These are phyloP conservation scores for Melanotus villosus DNA, from an alignment of 2,888 invertebrate species.

Conservation along the genomic window DNA sequence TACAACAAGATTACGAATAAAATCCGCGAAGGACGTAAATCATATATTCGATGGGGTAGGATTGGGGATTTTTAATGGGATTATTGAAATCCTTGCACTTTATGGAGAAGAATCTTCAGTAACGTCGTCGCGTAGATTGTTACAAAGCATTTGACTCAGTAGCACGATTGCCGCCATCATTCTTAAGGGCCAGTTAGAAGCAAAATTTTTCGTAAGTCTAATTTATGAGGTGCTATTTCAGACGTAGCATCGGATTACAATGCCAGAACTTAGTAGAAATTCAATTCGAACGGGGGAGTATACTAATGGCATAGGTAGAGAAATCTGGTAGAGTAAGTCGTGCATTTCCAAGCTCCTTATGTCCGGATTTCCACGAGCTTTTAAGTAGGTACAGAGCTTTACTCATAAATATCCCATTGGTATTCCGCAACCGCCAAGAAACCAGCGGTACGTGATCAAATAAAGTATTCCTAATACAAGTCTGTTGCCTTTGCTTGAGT, in stretches of 20 bases:
- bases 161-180: neutral
- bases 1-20: too few relatives aligned
- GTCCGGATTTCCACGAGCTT: conserved; percentile 21
- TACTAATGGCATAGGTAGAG: conserved; percentile 4
- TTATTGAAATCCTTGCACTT: too few relatives aligned
- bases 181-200: neutral
- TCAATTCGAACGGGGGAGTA: conserved; percentile 9
- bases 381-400: conserved; percentile 21
- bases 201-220: neutral
- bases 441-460: conserved; percentile 10
- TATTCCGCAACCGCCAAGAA: conserved; percentile 14
- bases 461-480: conserved; percentile 7
- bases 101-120: too few relatives aligned
- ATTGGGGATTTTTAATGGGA: too few relatives aligned
- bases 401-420: conserved; percentile 23
- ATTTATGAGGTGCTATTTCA: conserved; percentile 17
- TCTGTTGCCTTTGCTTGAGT: neutral
- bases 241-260: conserved; percentile 15
- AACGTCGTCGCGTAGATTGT: too few relatives aligned
- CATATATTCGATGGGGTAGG: too few relatives aligned
- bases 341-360: conserved; percentile 21
- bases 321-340: conserved; percentile 8
- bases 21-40: too few relatives aligned
- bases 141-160: neutral
- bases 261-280: conserved; percentile 17